Evolutionary conservation across 2,797 vertebrate genomes (phyloP).

Genomic region (Thalassophryne amazonica): DNA sequence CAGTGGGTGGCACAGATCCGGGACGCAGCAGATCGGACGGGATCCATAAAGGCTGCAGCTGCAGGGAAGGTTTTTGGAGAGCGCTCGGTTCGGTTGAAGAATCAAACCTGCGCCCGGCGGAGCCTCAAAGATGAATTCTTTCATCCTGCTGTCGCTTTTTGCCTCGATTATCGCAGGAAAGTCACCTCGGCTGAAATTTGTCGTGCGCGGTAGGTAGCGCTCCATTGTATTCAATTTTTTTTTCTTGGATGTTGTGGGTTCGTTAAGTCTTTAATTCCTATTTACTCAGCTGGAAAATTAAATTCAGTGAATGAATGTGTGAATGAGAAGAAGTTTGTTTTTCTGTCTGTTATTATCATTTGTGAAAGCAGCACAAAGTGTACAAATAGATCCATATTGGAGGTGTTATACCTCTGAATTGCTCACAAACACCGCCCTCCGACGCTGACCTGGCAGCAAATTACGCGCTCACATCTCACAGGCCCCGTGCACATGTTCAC

Average conservation of each 20-base stretch:
- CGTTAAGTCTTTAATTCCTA: no score
- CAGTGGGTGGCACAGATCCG: constrained; percentile 34
- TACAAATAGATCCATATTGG: not conserved
- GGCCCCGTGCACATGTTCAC: constrained; percentile 29
- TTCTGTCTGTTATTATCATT: not conserved
- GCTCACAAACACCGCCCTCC: constrained; percentile 28
- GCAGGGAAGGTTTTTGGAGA: constrained; percentile 13
- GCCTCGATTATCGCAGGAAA: constrained; percentile 64
- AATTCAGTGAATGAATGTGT: not conserved
- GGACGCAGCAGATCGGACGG: constrained; percentile 31
- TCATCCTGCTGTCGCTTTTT: constrained; percentile 63
- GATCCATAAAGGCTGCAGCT: constrained; percentile 1
- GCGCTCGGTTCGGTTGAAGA: not conserved
- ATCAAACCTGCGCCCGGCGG: not conserved
- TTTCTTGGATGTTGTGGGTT: not conserved
- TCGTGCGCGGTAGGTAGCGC: constrained; percentile 72
- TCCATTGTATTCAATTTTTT: no score
- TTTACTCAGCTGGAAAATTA: not conserved
- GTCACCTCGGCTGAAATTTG: constrained; percentile 80
- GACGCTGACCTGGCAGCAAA: constrained; percentile 32
- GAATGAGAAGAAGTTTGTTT: not conserved
- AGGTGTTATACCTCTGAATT: constrained; percentile 15
- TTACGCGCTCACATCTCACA: constrained; percentile 32
- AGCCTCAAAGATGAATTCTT: constrained; percentile 62
- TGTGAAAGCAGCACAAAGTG: not conserved